Percentiles rank a stretch among this genome's conserved stretches.
Conservation (phyloP, 2,113 vertebrate genomes). For the Pterocles burchelli region DNA sequence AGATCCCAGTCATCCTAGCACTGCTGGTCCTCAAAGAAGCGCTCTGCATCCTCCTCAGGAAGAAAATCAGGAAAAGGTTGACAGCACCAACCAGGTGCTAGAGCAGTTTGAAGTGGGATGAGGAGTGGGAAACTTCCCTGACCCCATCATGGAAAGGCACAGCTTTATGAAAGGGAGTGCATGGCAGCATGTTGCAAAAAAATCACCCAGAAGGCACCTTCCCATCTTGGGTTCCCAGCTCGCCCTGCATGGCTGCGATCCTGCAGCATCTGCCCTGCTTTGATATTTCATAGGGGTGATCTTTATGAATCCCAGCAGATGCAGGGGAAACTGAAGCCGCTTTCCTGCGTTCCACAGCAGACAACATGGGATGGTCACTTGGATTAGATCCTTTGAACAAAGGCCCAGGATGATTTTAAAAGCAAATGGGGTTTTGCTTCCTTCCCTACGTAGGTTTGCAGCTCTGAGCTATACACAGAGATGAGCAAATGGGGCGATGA, state of each 20-base stretch:
- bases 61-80: neutral
- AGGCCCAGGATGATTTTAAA: neutral
- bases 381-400: neutral
- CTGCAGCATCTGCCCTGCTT: neutral
- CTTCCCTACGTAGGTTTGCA: rapidly evolving
- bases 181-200: neutral
- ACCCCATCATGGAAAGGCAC: rapidly evolving
- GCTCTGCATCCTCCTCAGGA: rapidly evolving
- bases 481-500: neutral
- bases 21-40: neutral
- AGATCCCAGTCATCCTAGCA: neutral
- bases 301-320: slow-evolving; percentile 23
- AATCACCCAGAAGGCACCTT: neutral
- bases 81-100: neutral
- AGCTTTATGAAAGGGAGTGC: neutral
- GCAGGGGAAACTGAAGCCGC: slow-evolving; percentile 15
- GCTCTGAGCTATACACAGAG: neutral
- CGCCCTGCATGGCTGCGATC: rapidly evolving
- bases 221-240: neutral
- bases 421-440: rapidly evolving
- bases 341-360: neutral
- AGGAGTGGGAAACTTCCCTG: neutral
- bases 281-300: slow-evolving; percentile 26
- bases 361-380: neutral
- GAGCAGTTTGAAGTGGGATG: neutral